Evolutionary conservation across 2,888 invertebrate genomes (phyloP).

Genomic region (Plagodis pulveraria): DNA sequence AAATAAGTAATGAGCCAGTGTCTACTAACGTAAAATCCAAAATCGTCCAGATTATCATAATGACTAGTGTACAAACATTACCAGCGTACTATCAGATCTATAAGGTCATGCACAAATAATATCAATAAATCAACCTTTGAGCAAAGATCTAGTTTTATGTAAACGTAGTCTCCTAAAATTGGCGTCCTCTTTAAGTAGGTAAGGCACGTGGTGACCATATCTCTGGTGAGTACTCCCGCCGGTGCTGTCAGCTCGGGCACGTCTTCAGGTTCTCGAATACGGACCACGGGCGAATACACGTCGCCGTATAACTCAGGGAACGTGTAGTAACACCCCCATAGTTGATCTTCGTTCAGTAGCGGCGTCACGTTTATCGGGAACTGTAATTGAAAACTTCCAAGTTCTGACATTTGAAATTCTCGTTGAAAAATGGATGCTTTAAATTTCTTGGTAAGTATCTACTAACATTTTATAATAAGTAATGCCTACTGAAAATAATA

Average conservation of each 20-base stretch:
- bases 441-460: too few relatives aligned
- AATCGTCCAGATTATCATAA: too few relatives aligned
- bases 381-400: constrained; percentile 45
- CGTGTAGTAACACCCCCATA: constrained; percentile 75
- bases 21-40: too few relatives aligned
- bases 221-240: constrained; percentile 78
- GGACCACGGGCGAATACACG: constrained; percentile 63
- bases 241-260: constrained; percentile 56
- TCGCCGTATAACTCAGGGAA: constrained; percentile 72
- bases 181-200: constrained; percentile 83
- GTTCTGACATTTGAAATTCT: neutral
- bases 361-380: constrained; percentile 63
- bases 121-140: constrained; percentile 59
- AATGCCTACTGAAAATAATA: too few relatives aligned
- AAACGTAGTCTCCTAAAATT: constrained; percentile 78
- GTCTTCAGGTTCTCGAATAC: constrained; percentile 54
- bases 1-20: too few relatives aligned
- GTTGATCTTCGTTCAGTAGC: constrained; percentile 69
- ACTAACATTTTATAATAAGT: too few relatives aligned
- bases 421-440: too few relatives aligned
- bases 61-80: too few relatives aligned
- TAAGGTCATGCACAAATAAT: constrained; percentile 3
- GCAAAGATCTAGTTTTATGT: constrained; percentile 82
- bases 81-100: too few relatives aligned
- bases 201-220: constrained; percentile 79